These are phyloP conservation scores for Ptychoptera contaminata DNA, from an alignment of 2,888 invertebrate species.

Conservation along the genomic window DNA sequence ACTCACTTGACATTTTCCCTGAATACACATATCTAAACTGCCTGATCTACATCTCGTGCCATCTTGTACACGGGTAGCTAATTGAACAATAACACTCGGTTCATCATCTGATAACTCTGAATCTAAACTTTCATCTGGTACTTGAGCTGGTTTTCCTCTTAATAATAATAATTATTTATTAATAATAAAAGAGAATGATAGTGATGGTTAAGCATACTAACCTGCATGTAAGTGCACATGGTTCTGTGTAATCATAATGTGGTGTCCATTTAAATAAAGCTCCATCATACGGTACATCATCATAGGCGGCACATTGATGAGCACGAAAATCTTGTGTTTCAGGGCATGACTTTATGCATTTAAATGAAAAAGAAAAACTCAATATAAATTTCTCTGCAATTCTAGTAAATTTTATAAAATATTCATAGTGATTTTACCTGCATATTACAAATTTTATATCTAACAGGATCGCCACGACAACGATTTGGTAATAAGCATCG, in stretches of 20 bases:
- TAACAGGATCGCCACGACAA: conserved; percentile 67
- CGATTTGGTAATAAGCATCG: conserved; percentile 60
- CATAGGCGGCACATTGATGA: conserved; percentile 75
- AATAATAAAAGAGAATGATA: no score
- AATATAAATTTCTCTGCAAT: no score
- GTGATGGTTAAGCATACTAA: conserved; percentile 23
- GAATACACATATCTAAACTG: conserved; percentile 84
- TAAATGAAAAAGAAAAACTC: conserved; percentile 3
- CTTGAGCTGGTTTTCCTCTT: conserved; percentile 32
- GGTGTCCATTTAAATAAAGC: conserved; percentile 70
- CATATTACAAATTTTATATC: conserved; percentile 86
- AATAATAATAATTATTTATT: neutral
- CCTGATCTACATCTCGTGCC: conserved; percentile 79
- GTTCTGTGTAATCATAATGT: conserved; percentile 64
- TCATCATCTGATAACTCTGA: conserved; percentile 33
- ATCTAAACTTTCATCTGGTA: conserved; percentile 19
- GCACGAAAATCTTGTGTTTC: conserved; percentile 65
- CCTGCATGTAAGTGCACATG: conserved; percentile 74
- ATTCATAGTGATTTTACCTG: conserved; percentile 42
- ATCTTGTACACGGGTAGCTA: conserved; percentile 76
- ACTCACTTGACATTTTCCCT: conserved; percentile 76
- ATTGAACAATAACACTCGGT: conserved; percentile 57
- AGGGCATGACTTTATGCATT: conserved; percentile 53
- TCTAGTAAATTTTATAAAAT: neutral
- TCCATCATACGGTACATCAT: conserved; percentile 68